Conservation (phyloP, 2,113 vertebrate species). For the Anarhynchus alexandrinus region DNA sequence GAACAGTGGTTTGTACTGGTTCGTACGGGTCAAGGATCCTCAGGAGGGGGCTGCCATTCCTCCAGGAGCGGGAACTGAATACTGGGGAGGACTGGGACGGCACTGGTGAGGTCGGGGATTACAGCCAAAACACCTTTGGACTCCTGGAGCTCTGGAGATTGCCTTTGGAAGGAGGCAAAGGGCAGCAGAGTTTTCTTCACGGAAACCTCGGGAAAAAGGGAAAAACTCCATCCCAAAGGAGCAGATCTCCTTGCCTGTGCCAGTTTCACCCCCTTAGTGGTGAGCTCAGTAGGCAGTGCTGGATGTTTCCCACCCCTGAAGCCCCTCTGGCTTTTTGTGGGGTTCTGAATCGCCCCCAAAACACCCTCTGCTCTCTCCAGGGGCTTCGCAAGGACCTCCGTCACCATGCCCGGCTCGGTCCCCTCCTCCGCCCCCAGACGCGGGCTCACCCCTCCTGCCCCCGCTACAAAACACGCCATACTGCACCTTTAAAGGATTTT, state of each 20-base stretch:
- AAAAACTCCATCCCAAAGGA: not conserved
- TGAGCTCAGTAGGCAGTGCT: accelerated
- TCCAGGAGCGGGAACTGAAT: not conserved
- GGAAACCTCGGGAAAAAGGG: not conserved
- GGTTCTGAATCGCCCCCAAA: accelerated
- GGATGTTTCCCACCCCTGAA: not conserved
- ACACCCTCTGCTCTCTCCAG: not conserved
- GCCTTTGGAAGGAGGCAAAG: not conserved
- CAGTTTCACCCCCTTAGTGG: not conserved
- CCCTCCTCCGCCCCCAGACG: not conserved
- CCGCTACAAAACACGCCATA: not conserved
- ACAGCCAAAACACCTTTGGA: not conserved
- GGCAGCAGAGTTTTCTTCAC: not conserved
- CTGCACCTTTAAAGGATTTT: not conserved
- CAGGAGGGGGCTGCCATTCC: not conserved
- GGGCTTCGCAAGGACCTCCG: not conserved
- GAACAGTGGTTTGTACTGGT: not conserved
- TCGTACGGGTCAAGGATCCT: not conserved
- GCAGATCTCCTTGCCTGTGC: not conserved
- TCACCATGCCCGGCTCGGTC: accelerated
- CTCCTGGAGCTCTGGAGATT: not conserved
- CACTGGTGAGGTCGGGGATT: not conserved
- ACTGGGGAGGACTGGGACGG: not conserved
- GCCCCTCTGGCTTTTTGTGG: not conserved
- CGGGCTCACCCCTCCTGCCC: not conserved